Evolutionary conservation across 2,797 vertebrate genomes (phyloP).

Genomic region (Cyclura pinguis): DNA sequence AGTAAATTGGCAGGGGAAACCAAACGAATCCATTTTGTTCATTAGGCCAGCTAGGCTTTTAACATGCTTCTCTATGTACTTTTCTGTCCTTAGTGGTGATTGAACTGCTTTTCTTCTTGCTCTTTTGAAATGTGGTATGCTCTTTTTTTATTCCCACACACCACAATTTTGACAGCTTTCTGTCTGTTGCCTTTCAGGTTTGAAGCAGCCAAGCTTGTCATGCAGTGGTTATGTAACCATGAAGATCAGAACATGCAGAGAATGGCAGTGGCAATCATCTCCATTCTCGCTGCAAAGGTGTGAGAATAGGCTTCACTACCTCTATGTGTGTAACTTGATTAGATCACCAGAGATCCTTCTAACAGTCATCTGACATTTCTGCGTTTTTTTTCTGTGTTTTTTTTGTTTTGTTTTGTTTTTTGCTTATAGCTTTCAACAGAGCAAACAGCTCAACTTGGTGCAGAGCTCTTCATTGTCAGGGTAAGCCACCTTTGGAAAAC

Average conservation of each 20-base stretch:
- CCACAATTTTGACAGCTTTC: not conserved
- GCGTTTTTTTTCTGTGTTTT: not conserved
- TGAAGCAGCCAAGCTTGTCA: slow-evolving; percentile 98
- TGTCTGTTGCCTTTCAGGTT: slow-evolving; percentile 84
- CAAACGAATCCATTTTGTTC: not conserved
- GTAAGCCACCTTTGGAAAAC: slow-evolving; percentile 75
- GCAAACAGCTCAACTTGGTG: slow-evolving; percentile 96
- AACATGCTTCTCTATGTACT: not conserved
- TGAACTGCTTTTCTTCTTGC: not conserved
- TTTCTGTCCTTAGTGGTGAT: not conserved
- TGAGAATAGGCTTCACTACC: slow-evolving; percentile 5
- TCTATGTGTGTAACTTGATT: not conserved
- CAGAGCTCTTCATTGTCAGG: slow-evolving; percentile 97
- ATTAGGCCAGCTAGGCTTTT: not conserved
- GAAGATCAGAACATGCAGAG: slow-evolving; percentile 99
- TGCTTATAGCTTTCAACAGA: slow-evolving; percentile 92
- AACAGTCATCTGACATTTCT: slow-evolving; percentile 54
- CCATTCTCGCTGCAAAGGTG: slow-evolving; percentile 98
- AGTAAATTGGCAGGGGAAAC: not conserved
- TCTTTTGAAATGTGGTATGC: not conserved
- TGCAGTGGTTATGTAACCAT: slow-evolving; percentile 99
- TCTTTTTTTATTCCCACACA: slow-evolving; percentile 13
- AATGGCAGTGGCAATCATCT: slow-evolving; percentile 99
- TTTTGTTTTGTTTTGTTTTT: not conserved
- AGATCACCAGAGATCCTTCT: slow-evolving; percentile 23